These are phyloP conservation scores for Crypturellus tataupa DNA, from an alignment of 2,797 vertebrate species.

Conservation along the genomic window DNA sequence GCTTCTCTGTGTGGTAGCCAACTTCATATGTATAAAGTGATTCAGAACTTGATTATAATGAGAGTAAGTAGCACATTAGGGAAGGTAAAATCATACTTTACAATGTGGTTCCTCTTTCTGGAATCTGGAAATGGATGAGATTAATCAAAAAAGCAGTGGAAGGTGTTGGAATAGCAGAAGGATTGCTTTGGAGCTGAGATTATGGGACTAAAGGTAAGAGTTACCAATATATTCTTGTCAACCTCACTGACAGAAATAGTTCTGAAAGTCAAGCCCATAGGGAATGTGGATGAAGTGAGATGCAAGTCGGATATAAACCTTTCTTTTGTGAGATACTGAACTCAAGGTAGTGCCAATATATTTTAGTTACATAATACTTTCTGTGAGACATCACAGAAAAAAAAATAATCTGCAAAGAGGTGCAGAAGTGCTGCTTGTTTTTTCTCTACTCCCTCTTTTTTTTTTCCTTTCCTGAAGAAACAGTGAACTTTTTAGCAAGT, in stretches of 20 bases:
- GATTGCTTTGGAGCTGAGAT: neutral
- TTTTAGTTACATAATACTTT: neutral
- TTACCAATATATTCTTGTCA: neutral
- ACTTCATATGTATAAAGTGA: neutral
- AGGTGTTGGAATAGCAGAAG: neutral
- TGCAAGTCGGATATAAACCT: neutral
- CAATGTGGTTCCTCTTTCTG: neutral
- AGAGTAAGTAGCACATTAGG: neutral
- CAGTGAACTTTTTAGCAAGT: neutral
- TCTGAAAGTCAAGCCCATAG: neutral
- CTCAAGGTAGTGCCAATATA: neutral
- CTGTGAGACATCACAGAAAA: neutral
- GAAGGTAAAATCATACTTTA: neutral
- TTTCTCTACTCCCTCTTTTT: neutral
- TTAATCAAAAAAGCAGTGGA: neutral
- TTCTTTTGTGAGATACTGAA: neutral
- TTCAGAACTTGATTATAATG: neutral
- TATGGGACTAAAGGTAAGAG: neutral
- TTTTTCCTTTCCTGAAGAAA: neutral
- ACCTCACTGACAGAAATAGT: neutral
- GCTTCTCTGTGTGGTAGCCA: neutral
- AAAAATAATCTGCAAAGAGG: neutral
- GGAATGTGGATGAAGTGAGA: neutral
- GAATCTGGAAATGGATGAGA: neutral
- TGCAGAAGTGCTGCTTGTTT: neutral